These are phyloP conservation scores for Drosophila quasianomalipes DNA, from an alignment of 2,888 invertebrate species.

Conservation along the genomic window DNA sequence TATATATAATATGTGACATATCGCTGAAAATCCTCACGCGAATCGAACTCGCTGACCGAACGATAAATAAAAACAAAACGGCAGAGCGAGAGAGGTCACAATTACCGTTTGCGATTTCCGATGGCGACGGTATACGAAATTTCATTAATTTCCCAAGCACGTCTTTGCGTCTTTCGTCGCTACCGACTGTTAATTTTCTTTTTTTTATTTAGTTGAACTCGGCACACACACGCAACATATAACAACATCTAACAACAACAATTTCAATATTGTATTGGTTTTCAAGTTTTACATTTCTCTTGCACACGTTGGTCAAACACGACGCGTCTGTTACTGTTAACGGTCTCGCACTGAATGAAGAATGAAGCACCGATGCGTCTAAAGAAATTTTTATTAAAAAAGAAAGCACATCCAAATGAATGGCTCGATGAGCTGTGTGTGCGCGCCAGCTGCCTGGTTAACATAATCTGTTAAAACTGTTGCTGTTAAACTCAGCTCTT, in stretches of 20 bases:
- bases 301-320: conserved; percentile 42
- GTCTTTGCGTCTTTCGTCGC: conserved; percentile 42
- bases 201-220: conserved; percentile 42
- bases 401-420: conserved; percentile 74
- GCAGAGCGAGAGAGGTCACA: conserved; percentile 43
- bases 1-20: not conserved
- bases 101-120: conserved; percentile 76
- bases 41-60: conserved; percentile 21
- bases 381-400: conserved; percentile 83
- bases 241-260: conserved; percentile 29
- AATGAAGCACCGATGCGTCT: conserved; percentile 69
- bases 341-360: conserved; percentile 83
- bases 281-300: conserved; percentile 65
- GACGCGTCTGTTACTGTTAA: conserved; percentile 77
- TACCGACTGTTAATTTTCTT: conserved; percentile 59
- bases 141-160: conserved; percentile 73
- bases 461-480: conserved; percentile 31
- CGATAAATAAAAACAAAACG: conserved; percentile 9
- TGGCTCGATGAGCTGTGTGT: conserved; percentile 32
- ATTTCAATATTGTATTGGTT: conserved; percentile 58
- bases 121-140: conserved; percentile 65
- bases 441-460: conserved; percentile 32
- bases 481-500: conserved; percentile 26
- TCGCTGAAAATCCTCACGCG: conserved; percentile 20
- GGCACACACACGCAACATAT: conserved; percentile 21